Conservation (phyloP, 1,140 invertebrate species). For the Bombus huntii region DNA sequence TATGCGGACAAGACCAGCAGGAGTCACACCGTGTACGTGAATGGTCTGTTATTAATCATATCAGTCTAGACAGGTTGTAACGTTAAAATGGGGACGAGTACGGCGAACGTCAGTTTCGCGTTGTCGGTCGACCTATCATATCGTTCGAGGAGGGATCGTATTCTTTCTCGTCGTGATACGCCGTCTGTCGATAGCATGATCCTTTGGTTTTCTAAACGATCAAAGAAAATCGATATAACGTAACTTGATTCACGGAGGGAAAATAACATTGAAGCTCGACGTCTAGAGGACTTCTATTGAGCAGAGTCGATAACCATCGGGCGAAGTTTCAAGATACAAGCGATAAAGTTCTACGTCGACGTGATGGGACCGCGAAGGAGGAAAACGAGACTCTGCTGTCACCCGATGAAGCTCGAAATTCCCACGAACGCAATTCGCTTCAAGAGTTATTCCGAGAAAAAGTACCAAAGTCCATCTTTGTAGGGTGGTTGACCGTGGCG, state of each 20-base stretch:
- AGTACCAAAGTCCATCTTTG: constrained; percentile 1
- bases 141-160: not conserved
- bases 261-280: not conserved
- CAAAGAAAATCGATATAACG: not conserved
- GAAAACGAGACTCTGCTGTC: not conserved
- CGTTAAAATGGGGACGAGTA: constrained; percentile 29
- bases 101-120: constrained; percentile 15
- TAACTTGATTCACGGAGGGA: not conserved
- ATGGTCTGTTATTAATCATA: constrained; percentile 55
- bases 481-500: constrained; percentile 60
- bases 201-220: not conserved
- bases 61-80: constrained; percentile 30
- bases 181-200: not conserved
- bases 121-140: not conserved
- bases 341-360: not conserved
- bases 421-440: not conserved
- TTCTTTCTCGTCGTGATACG: not conserved
- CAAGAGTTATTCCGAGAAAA: not conserved
- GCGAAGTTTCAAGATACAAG: not conserved
- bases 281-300: not conserved
- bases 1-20: constrained; percentile 32
- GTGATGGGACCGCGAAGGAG: not conserved
- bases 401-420: not conserved
- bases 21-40: constrained; percentile 21
- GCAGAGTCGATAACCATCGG: not conserved